These are phyloP conservation scores for Tipula vernalis DNA, from an alignment of 2,888 invertebrate species.

Conservation along the genomic window DNA sequence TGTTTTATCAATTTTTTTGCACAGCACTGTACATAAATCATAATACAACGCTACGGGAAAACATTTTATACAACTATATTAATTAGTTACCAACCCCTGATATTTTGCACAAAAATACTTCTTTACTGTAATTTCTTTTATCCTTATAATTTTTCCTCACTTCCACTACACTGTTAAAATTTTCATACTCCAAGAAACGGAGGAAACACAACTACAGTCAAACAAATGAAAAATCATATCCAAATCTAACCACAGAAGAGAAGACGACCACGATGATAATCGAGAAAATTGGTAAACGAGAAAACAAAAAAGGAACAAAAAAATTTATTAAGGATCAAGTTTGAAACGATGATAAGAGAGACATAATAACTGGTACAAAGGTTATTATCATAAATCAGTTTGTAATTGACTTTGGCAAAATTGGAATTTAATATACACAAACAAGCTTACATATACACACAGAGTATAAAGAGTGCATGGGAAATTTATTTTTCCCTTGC, in stretches of 20 bases:
- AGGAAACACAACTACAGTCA: neutral
- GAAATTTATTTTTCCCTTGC: neutral
- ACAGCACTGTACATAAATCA: too few relatives aligned
- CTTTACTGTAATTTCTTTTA: neutral
- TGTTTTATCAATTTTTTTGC: too few relatives aligned
- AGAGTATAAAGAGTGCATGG: neutral
- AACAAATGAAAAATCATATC: neutral
- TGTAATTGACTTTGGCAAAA: neutral
- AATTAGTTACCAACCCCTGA: neutral
- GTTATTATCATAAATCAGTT: neutral
- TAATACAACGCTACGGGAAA: too few relatives aligned
- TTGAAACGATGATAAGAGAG: neutral
- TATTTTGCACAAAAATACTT: neutral
- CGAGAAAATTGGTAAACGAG: neutral
- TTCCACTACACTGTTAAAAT: neutral
- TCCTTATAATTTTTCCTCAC: neutral
- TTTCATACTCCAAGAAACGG: neutral
- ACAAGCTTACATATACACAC: neutral
- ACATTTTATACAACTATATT: too few relatives aligned
- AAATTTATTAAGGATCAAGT: neutral
- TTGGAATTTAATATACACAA: neutral
- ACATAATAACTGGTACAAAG: constrained; percentile 4
- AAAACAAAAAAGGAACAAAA: neutral
- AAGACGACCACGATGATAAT: neutral
- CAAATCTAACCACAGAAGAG: neutral